Evolutionary conservation across 2,888 invertebrate species (phyloP).

Genomic region (Leistus spinibarbis): DNA sequence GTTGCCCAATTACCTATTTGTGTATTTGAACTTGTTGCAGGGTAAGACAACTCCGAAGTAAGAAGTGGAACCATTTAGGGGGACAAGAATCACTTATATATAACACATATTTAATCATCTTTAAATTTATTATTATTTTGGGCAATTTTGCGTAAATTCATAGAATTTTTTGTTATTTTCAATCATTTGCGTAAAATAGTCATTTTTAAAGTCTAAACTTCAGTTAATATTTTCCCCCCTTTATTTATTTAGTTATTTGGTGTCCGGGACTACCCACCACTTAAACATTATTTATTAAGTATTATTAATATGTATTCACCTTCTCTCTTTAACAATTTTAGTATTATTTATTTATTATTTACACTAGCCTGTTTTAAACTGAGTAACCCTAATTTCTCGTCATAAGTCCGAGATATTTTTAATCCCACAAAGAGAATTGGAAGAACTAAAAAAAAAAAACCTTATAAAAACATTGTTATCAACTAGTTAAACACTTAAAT

Average conservation of each 20-base stretch:
- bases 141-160: neutral
- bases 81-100: neutral
- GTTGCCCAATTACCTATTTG: conserved; percentile 8
- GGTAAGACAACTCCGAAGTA: neutral
- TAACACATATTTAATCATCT: neutral
- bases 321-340: neutral
- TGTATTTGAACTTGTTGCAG: neutral
- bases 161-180: too few relatives aligned
- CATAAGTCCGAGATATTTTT: too few relatives aligned
- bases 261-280: neutral
- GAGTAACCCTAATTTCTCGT: too few relatives aligned
- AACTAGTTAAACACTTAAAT: too few relatives aligned
- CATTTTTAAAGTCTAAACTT: neutral
- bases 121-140: neutral
- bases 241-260: neutral
- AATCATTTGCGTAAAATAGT: too few relatives aligned
- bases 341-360: neutral
- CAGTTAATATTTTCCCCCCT: neutral
- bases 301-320: neutral
- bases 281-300: neutral
- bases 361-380: too few relatives aligned
- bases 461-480: too few relatives aligned
- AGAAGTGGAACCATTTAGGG: neutral
- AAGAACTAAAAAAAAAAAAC: too few relatives aligned
- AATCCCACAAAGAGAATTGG: too few relatives aligned